phyloP scores from a whole-genome alignment of 2,797 vertebrate genomes.

The Epinephelus coioides region DNA sequence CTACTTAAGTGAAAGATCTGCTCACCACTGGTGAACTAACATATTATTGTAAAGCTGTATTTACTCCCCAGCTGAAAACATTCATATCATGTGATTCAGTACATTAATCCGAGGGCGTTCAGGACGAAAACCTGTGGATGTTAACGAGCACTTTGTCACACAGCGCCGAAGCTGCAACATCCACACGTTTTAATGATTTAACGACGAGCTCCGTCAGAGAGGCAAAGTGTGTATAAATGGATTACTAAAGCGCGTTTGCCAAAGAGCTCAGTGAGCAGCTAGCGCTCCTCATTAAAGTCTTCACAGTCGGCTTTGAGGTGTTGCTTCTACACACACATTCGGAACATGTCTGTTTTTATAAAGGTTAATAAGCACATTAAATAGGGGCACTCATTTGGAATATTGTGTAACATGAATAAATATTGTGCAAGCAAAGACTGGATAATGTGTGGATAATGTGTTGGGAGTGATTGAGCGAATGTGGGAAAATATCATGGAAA shows the following conservation, averaged over 20 bases:
- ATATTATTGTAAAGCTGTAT: too few species aligned
- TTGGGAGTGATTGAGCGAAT: slow-evolving; percentile 80
- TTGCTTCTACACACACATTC: slow-evolving; percentile 53
- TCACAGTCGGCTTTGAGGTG: slow-evolving; percentile 58
- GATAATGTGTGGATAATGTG: slow-evolving; percentile 79
- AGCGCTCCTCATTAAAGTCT: slow-evolving; percentile 55
- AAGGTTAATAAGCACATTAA: slow-evolving; percentile 77
- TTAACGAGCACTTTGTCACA: slow-evolving; percentile 57
- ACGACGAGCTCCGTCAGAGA: slow-evolving; percentile 27
- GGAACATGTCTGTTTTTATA: slow-evolving; percentile 65
- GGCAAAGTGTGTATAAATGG: slow-evolving; percentile 38
- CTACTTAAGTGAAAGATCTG: too few species aligned
- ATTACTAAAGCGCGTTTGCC: slow-evolving; percentile 18
- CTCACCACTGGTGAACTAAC: too few species aligned
- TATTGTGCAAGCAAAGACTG: slow-evolving; percentile 73
- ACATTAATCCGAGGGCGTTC: neutral
- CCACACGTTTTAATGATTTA: slow-evolving; percentile 52
- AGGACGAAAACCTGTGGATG: neutral
- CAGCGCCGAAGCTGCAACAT: slow-evolving; percentile 17
- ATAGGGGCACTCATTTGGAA: slow-evolving; percentile 71
- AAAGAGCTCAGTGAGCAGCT: slow-evolving; percentile 34
- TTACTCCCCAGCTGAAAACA: neutral
- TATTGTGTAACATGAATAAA: slow-evolving; percentile 78
- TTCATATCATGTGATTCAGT: neutral
- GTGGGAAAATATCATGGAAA: slow-evolving; percentile 90